Percentiles rank a stretch among this genome's conserved stretches.
Conservation (phyloP, 2,888 invertebrate species). For the Mechanitis messenoides region DNA sequence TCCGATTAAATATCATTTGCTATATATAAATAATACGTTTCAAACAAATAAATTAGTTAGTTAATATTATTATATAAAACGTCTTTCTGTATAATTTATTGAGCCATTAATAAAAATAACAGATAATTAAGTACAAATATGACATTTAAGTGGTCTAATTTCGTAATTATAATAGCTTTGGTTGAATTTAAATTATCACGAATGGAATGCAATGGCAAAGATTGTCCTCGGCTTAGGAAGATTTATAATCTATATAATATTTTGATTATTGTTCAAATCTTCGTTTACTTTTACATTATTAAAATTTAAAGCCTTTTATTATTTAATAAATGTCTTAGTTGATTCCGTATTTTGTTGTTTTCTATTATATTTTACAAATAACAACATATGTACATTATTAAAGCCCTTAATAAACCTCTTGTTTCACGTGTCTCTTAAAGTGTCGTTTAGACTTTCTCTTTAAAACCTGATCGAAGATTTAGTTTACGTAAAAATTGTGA, state of each 20-base stretch:
- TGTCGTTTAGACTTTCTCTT: constrained; percentile 7
- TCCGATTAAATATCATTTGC: neutral
- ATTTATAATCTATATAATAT: neutral
- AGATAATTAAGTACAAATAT: neutral
- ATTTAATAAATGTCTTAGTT: too few relatives aligned
- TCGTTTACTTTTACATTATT: neutral
- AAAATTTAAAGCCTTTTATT: too few relatives aligned
- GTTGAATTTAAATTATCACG: neutral
- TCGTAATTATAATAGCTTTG: constrained; percentile 1
- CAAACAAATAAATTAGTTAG: constrained; percentile 3
- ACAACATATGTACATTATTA: too few relatives aligned
- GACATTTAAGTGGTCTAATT: constrained; percentile 4
- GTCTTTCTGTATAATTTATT: neutral
- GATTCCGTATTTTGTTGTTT: too few relatives aligned
- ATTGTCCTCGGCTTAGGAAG: neutral
- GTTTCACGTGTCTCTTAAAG: neutral
- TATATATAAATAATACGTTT: neutral
- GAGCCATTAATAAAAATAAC: neutral
- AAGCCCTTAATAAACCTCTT: neutral
- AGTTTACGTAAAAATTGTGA: constrained; percentile 6
- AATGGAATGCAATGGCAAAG: constrained; percentile 8
- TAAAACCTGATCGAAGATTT: constrained; percentile 6
- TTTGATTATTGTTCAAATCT: neutral
- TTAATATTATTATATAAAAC: neutral
- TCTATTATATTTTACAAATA: too few relatives aligned